Evolutionary conservation across 2,797 vertebrate species (phyloP).

Genomic region (Dallia pectoralis): DNA sequence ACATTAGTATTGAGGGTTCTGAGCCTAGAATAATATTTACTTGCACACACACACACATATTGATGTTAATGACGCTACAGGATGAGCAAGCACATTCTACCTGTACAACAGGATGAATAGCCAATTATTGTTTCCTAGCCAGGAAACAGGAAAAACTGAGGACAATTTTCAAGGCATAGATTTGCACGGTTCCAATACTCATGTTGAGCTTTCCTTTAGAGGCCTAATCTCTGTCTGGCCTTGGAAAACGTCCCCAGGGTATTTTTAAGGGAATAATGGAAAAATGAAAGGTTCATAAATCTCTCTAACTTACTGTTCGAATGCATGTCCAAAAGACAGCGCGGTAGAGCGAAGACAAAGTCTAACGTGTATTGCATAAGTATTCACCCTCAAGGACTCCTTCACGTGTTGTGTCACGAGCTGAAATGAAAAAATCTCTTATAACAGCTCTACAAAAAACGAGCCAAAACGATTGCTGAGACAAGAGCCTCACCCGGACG

Average conservation of each 20-base stretch:
- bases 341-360: too few species aligned
- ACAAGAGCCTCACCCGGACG: too few species aligned
- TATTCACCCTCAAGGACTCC: too few species aligned
- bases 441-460: too few species aligned
- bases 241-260: neutral
- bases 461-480: too few species aligned
- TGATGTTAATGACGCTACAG: neutral
- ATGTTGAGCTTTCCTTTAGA: neutral
- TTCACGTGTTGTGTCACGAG: too few species aligned
- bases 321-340: too few species aligned
- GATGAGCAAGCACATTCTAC: neutral
- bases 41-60: neutral
- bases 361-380: too few species aligned
- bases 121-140: neutral
- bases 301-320: too few species aligned
- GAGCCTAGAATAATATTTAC: neutral
- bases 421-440: too few species aligned
- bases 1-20: neutral
- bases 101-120: neutral
- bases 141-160: neutral
- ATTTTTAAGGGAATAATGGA: neutral
- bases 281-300: too few species aligned
- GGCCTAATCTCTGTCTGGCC: too few species aligned
- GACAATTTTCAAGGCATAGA: neutral
- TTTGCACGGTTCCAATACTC: neutral